Evolutionary conservation across 1,140 invertebrate genomes (phyloP), one percentile per base, ranked within the genome.

Genomic region (Choristoneura fumiferana): DNA sequence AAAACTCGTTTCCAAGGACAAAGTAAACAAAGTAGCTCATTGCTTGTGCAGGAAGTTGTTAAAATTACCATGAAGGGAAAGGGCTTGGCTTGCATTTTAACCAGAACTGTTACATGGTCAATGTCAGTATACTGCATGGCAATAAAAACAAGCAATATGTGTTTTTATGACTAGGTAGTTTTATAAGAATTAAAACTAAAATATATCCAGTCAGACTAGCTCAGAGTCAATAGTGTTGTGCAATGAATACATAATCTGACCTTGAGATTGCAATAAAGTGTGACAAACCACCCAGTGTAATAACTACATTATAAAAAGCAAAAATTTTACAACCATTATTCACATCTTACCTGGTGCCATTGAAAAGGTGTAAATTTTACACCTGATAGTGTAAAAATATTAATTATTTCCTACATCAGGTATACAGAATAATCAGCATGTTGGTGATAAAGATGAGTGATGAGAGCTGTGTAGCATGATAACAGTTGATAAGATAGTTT

Each of bases 371-470:
- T 49, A 6, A 43, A 49, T 8, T 29, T 29, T 29, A 29, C 22
- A 29, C 22, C 22, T 49, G 43, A 49, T 18, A 49, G 18, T 49
- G 43, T 29, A 3, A 29, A 29, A 49, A 14, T 49, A 49, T 8
- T 10, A 37, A 49, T 29, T 49, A 29, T 49, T 49, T 49, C n/a
- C 4, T 49, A 18, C 22, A 33, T 49, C 43, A 49, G 18, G 17
- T 53, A 29, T 39, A 10, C 15, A 38, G 35, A 9, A 0, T 37
- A 22, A 35, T 58, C 40, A n/a, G 49, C n/a, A 33, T 43, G 38
- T 57, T 43, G 9, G 15, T 70, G 79, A 82, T 82, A 84, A 79
- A 66, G 8, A 71, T 77, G 75, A 81, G 55, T 81, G 79, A 83
- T 78, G 78, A 73, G 65, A 66, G 63, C 65, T 34, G 45, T 73